These are phyloP conservation scores for Cyphomyrus plagiostoma DNA, from an alignment of 2,113 vertebrate genomes.

Conservation along the genomic window DNA sequence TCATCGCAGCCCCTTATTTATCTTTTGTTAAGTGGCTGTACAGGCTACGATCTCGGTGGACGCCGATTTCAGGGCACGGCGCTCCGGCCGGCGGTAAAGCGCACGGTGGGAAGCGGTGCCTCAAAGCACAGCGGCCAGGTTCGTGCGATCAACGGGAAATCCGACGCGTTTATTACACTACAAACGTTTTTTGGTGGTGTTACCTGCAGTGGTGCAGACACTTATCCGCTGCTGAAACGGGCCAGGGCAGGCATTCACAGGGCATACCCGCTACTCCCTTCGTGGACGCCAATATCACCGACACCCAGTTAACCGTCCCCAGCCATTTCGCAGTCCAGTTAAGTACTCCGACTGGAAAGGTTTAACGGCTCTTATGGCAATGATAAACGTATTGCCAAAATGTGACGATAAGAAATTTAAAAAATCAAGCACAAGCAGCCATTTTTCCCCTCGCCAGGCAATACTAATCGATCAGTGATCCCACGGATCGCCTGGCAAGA, in stretches of 20 bases:
- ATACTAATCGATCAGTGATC: constrained; percentile 11
- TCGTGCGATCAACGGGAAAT: background rate
- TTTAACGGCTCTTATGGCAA: background rate
- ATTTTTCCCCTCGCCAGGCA: constrained; percentile 18
- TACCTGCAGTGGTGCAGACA: constrained; percentile 17
- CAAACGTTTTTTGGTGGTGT: background rate
- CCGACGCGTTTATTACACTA: background rate
- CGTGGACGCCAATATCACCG: background rate
- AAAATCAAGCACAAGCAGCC: constrained; percentile 21
- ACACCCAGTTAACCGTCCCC: constrained; percentile 10
- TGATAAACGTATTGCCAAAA: constrained; percentile 11
- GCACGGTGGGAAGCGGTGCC: background rate
- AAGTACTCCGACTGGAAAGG: background rate
- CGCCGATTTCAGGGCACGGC: background rate
- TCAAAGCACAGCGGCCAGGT: background rate
- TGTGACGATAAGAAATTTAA: background rate
- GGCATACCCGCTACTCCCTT: constrained; percentile 22
- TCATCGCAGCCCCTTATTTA: background rate
- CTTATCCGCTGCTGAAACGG: constrained; percentile 13
- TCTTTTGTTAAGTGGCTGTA: background rate
- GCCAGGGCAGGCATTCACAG: constrained; percentile 15
- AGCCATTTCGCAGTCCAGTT: background rate
- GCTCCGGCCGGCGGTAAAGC: background rate
- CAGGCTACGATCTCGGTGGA: background rate
- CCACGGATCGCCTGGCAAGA: background rate